phyloP scores from a whole-genome alignment of 2,888 invertebrate genomes.

The Drosophila ezoana region DNA sequence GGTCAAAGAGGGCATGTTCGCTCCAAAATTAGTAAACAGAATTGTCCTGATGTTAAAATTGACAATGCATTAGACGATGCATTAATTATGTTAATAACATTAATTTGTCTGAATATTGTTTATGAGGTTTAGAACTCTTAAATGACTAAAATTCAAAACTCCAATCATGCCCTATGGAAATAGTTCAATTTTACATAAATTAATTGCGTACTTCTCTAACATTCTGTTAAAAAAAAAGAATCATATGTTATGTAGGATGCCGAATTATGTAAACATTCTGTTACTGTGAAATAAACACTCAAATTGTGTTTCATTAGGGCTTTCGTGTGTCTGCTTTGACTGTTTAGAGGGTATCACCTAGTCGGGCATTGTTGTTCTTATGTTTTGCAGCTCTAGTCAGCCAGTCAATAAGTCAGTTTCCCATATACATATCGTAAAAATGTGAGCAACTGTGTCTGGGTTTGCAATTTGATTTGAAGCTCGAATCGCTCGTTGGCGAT shows the following conservation, averaged over 20 bases:
- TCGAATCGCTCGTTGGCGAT: conserved; percentile 30
- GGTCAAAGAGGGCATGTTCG: neutral
- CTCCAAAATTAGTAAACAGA: neutral
- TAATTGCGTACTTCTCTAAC: no score
- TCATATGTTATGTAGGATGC: no score
- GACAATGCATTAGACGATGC: neutral
- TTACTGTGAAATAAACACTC: no score
- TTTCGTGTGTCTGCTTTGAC: neutral
- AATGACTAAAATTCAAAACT: no score
- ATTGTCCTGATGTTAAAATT: neutral
- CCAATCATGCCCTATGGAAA: no score
- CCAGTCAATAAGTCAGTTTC: conserved; percentile 31
- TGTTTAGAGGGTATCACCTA: neutral
- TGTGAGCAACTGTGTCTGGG: conserved; percentile 26
- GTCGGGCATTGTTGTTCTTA: neutral
- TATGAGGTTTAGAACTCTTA: no score
- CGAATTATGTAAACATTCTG: no score
- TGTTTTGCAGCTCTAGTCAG: conserved; percentile 13
- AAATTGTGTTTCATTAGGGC: no score
- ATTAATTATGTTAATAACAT: neutral
- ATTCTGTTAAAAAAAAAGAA: no score
- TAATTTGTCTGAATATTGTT: neutral
- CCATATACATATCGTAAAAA: conserved; percentile 1
- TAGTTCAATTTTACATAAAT: no score
- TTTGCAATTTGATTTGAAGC: conserved; percentile 57